A percentile compares a stretch with the other conserved stretches of the same genome.
Conservation (phyloP, 2,113 vertebrate species). For the Sylvietta virens region DNA sequence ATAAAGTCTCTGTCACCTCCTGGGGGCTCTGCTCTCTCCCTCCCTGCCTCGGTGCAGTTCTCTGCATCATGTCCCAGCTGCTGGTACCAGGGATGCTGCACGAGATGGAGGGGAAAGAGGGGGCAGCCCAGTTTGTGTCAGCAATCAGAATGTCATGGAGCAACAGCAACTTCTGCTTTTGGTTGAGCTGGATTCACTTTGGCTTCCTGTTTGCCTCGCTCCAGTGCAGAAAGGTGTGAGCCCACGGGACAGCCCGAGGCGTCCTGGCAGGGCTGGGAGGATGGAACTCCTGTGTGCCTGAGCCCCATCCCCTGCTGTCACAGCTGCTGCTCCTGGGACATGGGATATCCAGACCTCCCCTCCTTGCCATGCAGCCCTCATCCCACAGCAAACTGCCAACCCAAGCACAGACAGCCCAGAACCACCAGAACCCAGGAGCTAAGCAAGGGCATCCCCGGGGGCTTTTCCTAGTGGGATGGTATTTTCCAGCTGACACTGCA, state of each 20-base stretch:
- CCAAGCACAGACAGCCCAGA: rapidly evolving
- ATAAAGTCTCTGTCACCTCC: not conserved
- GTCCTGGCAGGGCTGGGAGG: not conserved
- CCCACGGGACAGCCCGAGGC: not conserved
- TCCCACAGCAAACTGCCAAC: not conserved
- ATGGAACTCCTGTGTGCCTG: not conserved
- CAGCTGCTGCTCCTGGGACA: not conserved
- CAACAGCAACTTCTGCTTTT: not conserved
- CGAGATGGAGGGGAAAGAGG: not conserved
- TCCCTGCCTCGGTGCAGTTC: not conserved
- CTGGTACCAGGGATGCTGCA: not conserved
- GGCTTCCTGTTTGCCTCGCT: not conserved
- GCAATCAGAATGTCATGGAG: not conserved
- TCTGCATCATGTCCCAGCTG: not conserved
- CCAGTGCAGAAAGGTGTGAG: not conserved
- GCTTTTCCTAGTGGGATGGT: not conserved
- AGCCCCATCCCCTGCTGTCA: not conserved
- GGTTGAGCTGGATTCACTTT: not conserved
- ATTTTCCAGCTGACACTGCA: not conserved
- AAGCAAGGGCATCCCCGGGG: not conserved
- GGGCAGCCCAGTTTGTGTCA: not conserved
- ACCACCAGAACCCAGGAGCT: not conserved
- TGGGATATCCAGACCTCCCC: not conserved
- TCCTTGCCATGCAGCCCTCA: not conserved
- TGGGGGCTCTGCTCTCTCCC: not conserved